Evolutionary conservation across 2,888 invertebrate genomes (phyloP).

Genomic region (Catocala nupta): DNA sequence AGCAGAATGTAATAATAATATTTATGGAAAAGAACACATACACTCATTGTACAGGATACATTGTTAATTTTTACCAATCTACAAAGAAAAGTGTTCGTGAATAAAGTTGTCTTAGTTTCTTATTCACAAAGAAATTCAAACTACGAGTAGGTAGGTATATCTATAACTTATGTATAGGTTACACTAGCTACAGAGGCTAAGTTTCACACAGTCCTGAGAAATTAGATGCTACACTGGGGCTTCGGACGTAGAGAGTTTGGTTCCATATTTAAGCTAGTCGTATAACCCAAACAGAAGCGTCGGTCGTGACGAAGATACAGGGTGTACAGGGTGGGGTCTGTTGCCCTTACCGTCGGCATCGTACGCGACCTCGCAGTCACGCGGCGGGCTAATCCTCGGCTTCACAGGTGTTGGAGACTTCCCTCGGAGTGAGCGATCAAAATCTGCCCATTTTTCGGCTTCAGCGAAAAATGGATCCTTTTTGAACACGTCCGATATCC

Average conservation of each 20-base stretch:
- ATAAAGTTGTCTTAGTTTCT: slow-evolving; percentile 72
- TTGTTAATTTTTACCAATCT: slow-evolving; percentile 54
- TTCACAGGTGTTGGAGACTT: slow-evolving; percentile 91
- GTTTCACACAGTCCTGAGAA: slow-evolving; percentile 53
- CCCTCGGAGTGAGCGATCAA: slow-evolving; percentile 88
- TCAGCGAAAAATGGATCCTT: slow-evolving; percentile 85
- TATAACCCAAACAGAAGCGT: slow-evolving; percentile 46
- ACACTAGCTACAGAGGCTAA: slow-evolving; percentile 57
- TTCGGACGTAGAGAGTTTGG: slow-evolving; percentile 37
- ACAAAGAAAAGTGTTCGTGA: slow-evolving; percentile 61
- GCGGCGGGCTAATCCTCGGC: slow-evolving; percentile 90
- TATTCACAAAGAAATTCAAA: slow-evolving; percentile 65
- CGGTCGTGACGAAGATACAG: slow-evolving; percentile 80
- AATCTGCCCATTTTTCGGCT: slow-evolving; percentile 84
- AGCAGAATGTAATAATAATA: slow-evolving; percentile 23
- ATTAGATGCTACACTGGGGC: slow-evolving; percentile 49
- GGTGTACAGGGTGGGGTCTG: slow-evolving; percentile 71
- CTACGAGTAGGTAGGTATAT: slow-evolving; percentile 24
- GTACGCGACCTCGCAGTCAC: slow-evolving; percentile 91
- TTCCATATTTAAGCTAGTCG: slow-evolving; percentile 27
- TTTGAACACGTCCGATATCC: slow-evolving; percentile 83
- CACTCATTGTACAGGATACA: slow-evolving; percentile 64
- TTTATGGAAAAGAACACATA: slow-evolving; percentile 73
- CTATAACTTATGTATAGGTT: slow-evolving; percentile 38
- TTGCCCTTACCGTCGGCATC: slow-evolving; percentile 91